Conservation (phyloP, 2,888 invertebrate species). For the Melipona bicolor region DNA sequence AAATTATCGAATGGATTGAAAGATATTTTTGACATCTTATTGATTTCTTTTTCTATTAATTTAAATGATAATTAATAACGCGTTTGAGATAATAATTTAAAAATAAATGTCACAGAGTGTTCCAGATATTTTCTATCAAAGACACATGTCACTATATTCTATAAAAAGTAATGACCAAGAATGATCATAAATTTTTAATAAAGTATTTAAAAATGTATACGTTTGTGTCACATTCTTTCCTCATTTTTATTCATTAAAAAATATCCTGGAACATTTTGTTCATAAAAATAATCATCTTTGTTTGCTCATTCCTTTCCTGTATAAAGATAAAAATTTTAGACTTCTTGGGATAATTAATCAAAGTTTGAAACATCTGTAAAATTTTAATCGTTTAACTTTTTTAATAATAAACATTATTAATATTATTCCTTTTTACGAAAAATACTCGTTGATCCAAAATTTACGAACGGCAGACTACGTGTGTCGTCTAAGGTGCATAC, state of each 20-base stretch:
- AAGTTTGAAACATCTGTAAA: neutral
- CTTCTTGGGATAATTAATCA: neutral
- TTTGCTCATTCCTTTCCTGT: too few relatives aligned
- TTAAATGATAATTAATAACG: neutral
- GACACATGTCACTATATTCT: neutral
- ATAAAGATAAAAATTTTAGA: too few relatives aligned
- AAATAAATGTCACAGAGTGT: neutral
- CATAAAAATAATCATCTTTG: neutral
- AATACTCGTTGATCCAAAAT: neutral
- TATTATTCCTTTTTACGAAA: neutral
- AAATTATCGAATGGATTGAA: too few relatives aligned
- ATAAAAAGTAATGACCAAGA: neutral
- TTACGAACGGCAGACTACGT: constrained; percentile 32
- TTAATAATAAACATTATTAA: neutral
- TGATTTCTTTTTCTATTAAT: neutral
- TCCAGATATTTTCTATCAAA: neutral
- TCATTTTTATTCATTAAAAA: neutral
- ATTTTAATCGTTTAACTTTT: neutral
- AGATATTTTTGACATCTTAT: neutral
- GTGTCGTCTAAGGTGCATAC: constrained; percentile 57
- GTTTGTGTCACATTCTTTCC: neutral
- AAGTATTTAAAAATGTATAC: neutral
- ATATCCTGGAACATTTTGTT: too few relatives aligned
- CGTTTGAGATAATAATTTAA: neutral
- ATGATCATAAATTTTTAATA: neutral